Conservation (phyloP, 1,140 invertebrate genomes). For the Prorops nasuta region DNA sequence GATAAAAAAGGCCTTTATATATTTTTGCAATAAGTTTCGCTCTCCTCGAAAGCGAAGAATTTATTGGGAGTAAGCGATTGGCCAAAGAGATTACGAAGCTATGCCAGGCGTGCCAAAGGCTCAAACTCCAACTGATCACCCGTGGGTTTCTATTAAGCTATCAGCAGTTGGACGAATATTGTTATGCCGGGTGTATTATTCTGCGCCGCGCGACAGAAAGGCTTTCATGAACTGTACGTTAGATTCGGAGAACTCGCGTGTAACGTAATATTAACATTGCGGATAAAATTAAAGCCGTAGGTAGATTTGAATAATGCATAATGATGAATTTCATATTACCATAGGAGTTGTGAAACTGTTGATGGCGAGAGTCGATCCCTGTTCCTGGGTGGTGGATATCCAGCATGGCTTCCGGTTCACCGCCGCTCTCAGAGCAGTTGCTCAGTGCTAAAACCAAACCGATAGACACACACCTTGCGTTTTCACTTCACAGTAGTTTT, state of each 20-base stretch:
- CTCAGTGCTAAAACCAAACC: conserved; percentile 60
- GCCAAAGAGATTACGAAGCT: too few relatives aligned
- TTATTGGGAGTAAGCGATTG: neutral
- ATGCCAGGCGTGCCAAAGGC: too few relatives aligned
- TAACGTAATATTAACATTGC: neutral
- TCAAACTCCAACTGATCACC: neutral
- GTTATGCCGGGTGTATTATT: neutral
- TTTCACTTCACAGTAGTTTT: conserved; percentile 48
- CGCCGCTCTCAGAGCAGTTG: conserved; percentile 57
- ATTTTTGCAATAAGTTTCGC: neutral
- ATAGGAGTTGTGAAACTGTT: conserved; percentile 59
- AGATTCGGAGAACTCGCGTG: neutral
- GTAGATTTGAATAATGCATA: conserved; percentile 17
- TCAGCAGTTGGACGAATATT: neutral
- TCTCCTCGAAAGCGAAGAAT: neutral
- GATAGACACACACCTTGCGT: conserved; percentile 59
- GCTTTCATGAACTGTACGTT: neutral
- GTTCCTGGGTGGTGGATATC: conserved; percentile 54
- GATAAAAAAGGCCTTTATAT: neutral
- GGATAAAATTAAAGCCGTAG: conserved; percentile 9
- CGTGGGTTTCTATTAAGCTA: neutral
- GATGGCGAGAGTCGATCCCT: conserved; percentile 53
- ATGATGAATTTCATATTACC: conserved; percentile 55
- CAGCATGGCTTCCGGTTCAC: conserved; percentile 53
- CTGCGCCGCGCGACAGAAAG: neutral